A percentile compares a stretch with the other conserved stretches of the same genome.
Evolutionary conservation across 2,113 vertebrate genomes (phyloP).

Genomic region (Xiphorhynchus elegans): DNA sequence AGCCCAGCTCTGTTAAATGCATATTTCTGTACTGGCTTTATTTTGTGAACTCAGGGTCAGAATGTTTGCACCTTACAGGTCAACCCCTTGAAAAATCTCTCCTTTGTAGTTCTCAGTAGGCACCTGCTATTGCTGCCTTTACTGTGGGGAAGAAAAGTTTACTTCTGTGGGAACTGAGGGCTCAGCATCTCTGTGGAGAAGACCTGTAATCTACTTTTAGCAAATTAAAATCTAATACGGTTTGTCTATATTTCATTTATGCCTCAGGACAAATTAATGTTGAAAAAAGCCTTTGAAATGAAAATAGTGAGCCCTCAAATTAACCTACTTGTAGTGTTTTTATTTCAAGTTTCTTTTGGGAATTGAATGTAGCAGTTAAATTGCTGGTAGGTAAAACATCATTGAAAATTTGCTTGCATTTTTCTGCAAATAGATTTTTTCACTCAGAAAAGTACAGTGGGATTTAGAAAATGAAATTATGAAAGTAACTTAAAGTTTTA

Average conservation of each 20-base stretch:
- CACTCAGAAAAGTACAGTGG: background rate
- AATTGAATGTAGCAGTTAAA: background rate
- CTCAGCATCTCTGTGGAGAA: background rate
- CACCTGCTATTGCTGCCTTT: background rate
- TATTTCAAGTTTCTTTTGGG: slow-evolving; percentile 43
- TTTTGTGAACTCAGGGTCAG: background rate
- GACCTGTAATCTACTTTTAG: slow-evolving; percentile 23
- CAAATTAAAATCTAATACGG: slow-evolving; percentile 6
- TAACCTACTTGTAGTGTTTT: slow-evolving; percentile 53
- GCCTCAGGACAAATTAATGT: slow-evolving; percentile 44
- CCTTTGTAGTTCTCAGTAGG: background rate
- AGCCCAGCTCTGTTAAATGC: background rate
- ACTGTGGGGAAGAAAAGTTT: background rate
- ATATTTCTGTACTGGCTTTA: background rate
- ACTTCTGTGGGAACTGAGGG: background rate
- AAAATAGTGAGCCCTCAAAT: slow-evolving; percentile 32
- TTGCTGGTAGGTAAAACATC: slow-evolving; percentile 16
- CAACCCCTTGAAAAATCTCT: background rate
- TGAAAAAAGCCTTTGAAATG: slow-evolving; percentile 49
- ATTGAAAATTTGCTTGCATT: background rate
- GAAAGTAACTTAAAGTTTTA: background rate
- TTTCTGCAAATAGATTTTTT: slow-evolving; percentile 22
- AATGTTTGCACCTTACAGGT: background rate
- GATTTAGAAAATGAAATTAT: background rate
- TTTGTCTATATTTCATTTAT: slow-evolving; percentile 35